phyloP scores from a whole-genome alignment of 2,797 vertebrate genomes.

The Margarornis squamiger region DNA sequence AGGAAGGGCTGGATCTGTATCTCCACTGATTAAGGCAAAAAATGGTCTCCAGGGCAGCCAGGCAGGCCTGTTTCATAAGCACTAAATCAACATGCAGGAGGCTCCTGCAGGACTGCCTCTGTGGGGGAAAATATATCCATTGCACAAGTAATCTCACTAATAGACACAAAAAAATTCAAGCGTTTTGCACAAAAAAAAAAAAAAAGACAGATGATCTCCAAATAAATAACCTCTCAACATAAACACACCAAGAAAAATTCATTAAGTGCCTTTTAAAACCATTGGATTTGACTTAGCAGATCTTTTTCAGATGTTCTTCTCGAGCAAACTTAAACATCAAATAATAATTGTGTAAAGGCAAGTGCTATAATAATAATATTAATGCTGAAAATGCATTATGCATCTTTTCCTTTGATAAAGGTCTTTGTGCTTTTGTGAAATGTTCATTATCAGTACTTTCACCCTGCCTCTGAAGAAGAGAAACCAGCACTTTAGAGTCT shows the following conservation, averaged over 20 bases:
- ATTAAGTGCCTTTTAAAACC: conserved; percentile 66
- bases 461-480: neutral
- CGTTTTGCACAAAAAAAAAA: neutral
- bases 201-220: conserved; percentile 31
- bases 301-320: conserved; percentile 58
- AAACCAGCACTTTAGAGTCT: neutral
- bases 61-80: neutral
- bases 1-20: neutral
- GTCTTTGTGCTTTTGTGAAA: conserved; percentile 37
- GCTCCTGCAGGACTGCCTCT: conserved; percentile 32
- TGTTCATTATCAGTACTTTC: conserved; percentile 23
- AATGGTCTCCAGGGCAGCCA: neutral
- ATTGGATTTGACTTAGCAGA: conserved; percentile 53
- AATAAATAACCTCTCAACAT: conserved; percentile 46
- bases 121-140: conserved; percentile 22
- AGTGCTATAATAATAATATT: conserved; percentile 30
- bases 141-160: conserved; percentile 33
- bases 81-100: neutral
- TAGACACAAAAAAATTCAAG: conserved; percentile 23
- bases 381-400: conserved; percentile 21
- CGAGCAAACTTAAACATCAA: conserved; percentile 65
- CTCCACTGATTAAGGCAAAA: neutral
- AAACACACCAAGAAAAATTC: conserved; percentile 57
- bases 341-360: conserved; percentile 61
- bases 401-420: conserved; percentile 40